phyloP scores from a whole-genome alignment of 2,888 invertebrate species.

The Papilio protenor region DNA sequence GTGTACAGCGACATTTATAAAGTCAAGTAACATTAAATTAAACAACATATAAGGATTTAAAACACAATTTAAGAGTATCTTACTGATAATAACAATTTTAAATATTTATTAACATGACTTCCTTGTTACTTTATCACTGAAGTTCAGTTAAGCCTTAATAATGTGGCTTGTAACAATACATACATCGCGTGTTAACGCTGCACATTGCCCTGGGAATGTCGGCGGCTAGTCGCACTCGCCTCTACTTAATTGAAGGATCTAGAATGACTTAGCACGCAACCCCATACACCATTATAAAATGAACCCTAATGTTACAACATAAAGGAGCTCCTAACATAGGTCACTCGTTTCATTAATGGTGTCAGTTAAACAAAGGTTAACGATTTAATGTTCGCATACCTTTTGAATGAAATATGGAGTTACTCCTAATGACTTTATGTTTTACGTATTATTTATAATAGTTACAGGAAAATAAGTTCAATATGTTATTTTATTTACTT shows the following conservation, averaged over 20 bases:
- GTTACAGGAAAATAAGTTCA: neutral
- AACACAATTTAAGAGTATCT: too few relatives aligned
- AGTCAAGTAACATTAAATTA: too few relatives aligned
- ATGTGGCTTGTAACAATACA: conserved; percentile 15
- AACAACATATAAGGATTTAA: too few relatives aligned
- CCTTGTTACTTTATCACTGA: conserved; percentile 4
- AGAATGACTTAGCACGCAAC: conserved; percentile 42
- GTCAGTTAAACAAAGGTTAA: conserved; percentile 66
- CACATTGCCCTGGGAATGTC: conserved; percentile 28
- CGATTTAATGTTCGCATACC: conserved; percentile 68
- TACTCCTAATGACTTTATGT: conserved; percentile 9
- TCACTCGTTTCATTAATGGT: conserved; percentile 56
- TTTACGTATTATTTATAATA: neutral
- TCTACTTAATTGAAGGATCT: conserved; percentile 40
- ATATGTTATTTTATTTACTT: neutral
- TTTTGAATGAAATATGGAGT: conserved; percentile 14
- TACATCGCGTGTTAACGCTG: conserved; percentile 39
- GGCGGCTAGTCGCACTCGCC: conserved; percentile 34
- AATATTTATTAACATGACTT: neutral
- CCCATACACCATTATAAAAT: conserved; percentile 31
- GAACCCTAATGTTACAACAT: conserved; percentile 36
- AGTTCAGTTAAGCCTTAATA: neutral
- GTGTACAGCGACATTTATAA: neutral
- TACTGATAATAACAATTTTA: neutral
- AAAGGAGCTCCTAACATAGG: conserved; percentile 27